These are phyloP conservation scores for Tetramorium alpestre DNA, from an alignment of 1,140 invertebrate genomes.

Conservation along the genomic window DNA sequence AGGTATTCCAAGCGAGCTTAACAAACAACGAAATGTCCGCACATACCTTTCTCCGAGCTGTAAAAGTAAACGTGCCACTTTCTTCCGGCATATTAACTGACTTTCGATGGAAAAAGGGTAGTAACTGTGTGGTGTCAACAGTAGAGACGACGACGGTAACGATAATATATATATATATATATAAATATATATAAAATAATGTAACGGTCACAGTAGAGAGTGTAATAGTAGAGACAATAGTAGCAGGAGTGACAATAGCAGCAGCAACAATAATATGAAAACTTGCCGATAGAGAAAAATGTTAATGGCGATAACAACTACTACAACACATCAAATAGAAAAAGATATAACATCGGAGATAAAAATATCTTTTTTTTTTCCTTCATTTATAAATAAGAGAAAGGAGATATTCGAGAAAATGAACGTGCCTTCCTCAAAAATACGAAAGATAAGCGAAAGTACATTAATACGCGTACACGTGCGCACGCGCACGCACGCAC, in stretches of 20 bases:
- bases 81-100: conserved; percentile 65
- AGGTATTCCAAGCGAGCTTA: conserved; percentile 40
- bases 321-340: conserved; percentile 44
- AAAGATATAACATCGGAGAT: conserved; percentile 54
- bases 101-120: conserved; percentile 30
- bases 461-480: conserved; percentile 19
- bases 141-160: conserved; percentile 23
- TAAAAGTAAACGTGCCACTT: conserved; percentile 65
- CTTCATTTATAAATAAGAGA: conserved; percentile 1
- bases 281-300: conserved; percentile 56
- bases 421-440: conserved; percentile 20
- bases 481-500: conserved; percentile 13
- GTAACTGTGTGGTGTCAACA: conserved; percentile 21
- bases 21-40: conserved; percentile 46
- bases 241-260: conserved; percentile 52
- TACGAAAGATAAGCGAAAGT: conserved; percentile 23
- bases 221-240: conserved; percentile 58
- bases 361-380: conserved; percentile 58
- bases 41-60: conserved; percentile 69
- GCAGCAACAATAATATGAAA: conserved; percentile 64
- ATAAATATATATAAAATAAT: conserved; percentile 51
- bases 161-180: conserved; percentile 56
- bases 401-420: neutral
- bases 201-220: conserved; percentile 41
- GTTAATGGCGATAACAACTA: conserved; percentile 58